These are phyloP conservation scores for Sebastolobus alascanus DNA, from an alignment of 2,797 vertebrate genomes.

Conservation along the genomic window DNA sequence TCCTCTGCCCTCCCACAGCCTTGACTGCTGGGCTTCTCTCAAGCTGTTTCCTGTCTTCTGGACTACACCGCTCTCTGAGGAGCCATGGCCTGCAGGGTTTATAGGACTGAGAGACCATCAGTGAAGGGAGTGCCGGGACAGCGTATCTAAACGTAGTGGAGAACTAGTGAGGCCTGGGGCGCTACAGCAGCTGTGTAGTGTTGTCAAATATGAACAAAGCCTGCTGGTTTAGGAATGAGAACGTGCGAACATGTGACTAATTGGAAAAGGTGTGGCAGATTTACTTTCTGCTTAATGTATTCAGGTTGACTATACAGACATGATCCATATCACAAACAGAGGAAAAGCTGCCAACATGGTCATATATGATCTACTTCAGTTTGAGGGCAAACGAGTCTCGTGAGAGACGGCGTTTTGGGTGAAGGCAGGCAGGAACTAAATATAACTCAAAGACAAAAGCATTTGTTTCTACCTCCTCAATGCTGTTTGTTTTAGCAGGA, in stretches of 20 bases:
- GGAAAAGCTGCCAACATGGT: slow-evolving; percentile 33
- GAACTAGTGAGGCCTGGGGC: slow-evolving; percentile 27
- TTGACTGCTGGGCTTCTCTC: slow-evolving; percentile 85
- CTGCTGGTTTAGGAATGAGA: slow-evolving; percentile 4
- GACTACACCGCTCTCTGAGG: slow-evolving; percentile 80
- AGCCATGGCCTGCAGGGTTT: slow-evolving; percentile 74
- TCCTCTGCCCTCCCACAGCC: slow-evolving; percentile 80
- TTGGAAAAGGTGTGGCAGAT: slow-evolving; percentile 11
- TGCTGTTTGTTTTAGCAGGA: slow-evolving; percentile 85
- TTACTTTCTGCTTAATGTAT: slow-evolving; percentile 9
- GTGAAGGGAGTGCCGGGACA: slow-evolving; percentile 48
- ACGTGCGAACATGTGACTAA: slow-evolving; percentile 15
- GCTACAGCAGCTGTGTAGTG: slow-evolving; percentile 31
- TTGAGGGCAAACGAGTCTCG: slow-evolving; percentile 45
- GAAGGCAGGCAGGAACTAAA: slow-evolving; percentile 71
- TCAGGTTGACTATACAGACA: not conserved
- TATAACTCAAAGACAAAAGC: slow-evolving; percentile 83
- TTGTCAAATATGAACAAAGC: slow-evolving; percentile 25
- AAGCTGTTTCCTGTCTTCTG: slow-evolving; percentile 90
- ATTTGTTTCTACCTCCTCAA: slow-evolving; percentile 80
- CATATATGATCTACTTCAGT: slow-evolving; percentile 39
- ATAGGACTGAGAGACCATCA: slow-evolving; percentile 58
- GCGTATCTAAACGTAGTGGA: slow-evolving; percentile 23
- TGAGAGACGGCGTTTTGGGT: slow-evolving; percentile 57
- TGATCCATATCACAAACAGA: slow-evolving; percentile 18